Base-by-base conservation (phyloP, 1,140 invertebrate species). In the Drosophila novamexicana region DNA sequence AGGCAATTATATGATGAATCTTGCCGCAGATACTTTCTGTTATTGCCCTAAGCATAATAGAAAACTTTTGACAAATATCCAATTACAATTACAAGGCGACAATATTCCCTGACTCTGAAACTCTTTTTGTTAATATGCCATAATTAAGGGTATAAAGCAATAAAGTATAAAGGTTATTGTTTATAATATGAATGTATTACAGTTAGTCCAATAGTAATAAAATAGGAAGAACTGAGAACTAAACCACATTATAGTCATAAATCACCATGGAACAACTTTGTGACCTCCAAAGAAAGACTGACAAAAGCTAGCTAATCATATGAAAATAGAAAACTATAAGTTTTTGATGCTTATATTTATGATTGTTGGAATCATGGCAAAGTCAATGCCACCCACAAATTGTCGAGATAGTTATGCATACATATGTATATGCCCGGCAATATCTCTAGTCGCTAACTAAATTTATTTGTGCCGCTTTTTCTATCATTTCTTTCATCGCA, bases 401-500 rank as follows among this genome's bases (percentile, higher is more conserved):
- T 42, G 45, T 58, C 34, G 37, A 78, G 61, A 64, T 72, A 63
- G 63, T 58, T 58, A 75, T 73, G 64, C 61, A 63, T 73, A 57
- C 50, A 52, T 67, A 68, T 57, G 32, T 50, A 52, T 67, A 68
- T 57, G 37, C 36, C 64, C 42, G 49, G 50, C 70, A 59, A 68
- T 75, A 57, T 75, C 45, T 59, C 37, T 75, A 65, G 72, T 62
- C 67, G 67, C 76, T 72, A 79, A 79, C 74, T 79, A 76, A 79
- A 79, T 79, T 76, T 67, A 71, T 71, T 75, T 71, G 52, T 70
- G 67, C 63, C 39, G 67, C 62, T 61, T 81, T 77, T 71, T 79
- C 65, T 77, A 86, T 86, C 76, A 88, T 78, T 83, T 86, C 79
- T 88, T 86, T 77, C 79, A 83, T 67, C 71, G 76, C 42, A 67